A percentile compares a stretch with the other conserved stretches of the same genome.
phyloP scores from a whole-genome alignment of 2,797 vertebrate genomes.

The Scarus forsteni region DNA sequence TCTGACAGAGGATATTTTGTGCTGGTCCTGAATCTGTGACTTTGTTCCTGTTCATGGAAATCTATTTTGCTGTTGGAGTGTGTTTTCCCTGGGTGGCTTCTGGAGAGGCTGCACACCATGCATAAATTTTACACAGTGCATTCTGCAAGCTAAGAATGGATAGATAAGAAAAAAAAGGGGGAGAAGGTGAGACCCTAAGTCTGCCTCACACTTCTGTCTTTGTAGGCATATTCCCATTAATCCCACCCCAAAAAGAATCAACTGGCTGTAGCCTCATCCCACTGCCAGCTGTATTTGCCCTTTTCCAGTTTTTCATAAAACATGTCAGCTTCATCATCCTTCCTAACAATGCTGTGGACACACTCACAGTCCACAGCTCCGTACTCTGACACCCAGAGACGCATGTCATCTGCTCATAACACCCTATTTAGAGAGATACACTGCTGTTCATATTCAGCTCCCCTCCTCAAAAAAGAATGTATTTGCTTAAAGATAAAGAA shows the following conservation, averaged over 20 bases:
- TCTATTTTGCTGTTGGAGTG: background rate
- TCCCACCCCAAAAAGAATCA: constrained; percentile 48
- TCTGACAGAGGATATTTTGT: background rate
- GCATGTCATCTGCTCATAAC: constrained; percentile 54
- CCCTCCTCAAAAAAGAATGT: background rate
- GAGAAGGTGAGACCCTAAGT: background rate
- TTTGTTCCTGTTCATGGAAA: background rate
- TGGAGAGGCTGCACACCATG: background rate
- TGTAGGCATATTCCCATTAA: constrained; percentile 45
- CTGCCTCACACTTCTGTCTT: constrained; percentile 8
- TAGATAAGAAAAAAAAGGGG: constrained; percentile 6
- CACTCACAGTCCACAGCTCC: constrained; percentile 39
- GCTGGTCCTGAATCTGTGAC: background rate
- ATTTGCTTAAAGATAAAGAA: constrained; percentile 2
- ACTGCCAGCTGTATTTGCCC: constrained; percentile 55
- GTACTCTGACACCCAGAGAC: constrained; percentile 53
- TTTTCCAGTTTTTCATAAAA: constrained; percentile 71
- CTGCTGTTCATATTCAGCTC: background rate
- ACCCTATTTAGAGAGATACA: constrained; percentile 31
- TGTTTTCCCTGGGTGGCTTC: background rate
- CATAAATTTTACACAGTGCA: background rate
- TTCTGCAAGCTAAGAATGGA: background rate
- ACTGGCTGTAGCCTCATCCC: constrained; percentile 58
- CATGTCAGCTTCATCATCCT: constrained; percentile 64
- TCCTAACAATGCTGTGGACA: constrained; percentile 50